Evolutionary conservation across 2,797 vertebrate species (phyloP).

Genomic region (Coranthus polyacanthus): DNA sequence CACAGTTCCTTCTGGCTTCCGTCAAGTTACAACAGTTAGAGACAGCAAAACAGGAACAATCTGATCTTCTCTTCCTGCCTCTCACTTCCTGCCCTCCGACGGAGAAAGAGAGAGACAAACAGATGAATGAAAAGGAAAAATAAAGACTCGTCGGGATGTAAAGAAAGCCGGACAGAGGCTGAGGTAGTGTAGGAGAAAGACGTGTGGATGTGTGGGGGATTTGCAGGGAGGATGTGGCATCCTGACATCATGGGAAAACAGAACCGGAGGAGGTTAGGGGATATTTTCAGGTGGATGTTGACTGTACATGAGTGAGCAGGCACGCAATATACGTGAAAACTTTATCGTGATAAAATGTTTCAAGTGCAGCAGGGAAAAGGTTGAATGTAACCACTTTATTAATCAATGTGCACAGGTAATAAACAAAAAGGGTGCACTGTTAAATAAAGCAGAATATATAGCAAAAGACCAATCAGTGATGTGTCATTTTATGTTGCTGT

Average conservation of each 20-base stretch:
- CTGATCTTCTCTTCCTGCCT: slow-evolving; percentile 88
- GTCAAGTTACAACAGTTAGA: slow-evolving; percentile 78
- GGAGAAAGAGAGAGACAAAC: slow-evolving; percentile 11
- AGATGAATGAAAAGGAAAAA: slow-evolving; percentile 38
- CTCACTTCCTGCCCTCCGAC: slow-evolving; percentile 67
- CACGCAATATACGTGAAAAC: too few species aligned
- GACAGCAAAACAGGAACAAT: slow-evolving; percentile 95
- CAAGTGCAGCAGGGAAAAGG: too few species aligned
- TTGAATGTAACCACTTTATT: too few species aligned
- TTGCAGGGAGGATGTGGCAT: slow-evolving; percentile 25
- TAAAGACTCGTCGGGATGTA: not conserved
- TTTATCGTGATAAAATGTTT: too few species aligned
- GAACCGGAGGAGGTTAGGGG: not conserved
- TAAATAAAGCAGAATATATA: not conserved
- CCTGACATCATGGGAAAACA: slow-evolving; percentile 29
- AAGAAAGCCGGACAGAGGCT: too few species aligned
- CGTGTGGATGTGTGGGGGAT: slow-evolving; percentile 2
- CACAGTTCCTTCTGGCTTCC: slow-evolving; percentile 71
- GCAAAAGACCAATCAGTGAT: not conserved
- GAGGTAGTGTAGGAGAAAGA: not conserved
- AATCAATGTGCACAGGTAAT: too few species aligned
- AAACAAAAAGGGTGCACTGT: too few species aligned
- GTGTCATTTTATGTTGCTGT: too few species aligned
- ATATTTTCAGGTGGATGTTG: too few species aligned
- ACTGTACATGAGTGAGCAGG: too few species aligned